Evolutionary conservation across 2,113 vertebrate genomes (phyloP).

Genomic region (Menura novaehollandiae): DNA sequence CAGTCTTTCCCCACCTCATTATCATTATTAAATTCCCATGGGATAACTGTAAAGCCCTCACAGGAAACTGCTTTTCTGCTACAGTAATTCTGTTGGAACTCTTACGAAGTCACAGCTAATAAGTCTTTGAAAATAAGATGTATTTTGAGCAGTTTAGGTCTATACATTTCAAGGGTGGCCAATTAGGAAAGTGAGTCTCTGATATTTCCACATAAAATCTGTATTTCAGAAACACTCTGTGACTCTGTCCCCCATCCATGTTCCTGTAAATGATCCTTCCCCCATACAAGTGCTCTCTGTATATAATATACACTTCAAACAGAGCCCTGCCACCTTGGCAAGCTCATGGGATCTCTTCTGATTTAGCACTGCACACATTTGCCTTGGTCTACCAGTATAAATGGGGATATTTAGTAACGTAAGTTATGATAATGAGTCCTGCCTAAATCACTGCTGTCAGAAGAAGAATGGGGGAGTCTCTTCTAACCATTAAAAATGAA

Average conservation of each 20-base stretch:
- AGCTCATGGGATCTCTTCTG: not conserved
- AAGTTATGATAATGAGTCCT: conserved; percentile 52
- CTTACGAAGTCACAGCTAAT: conserved; percentile 9
- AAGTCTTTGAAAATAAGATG: conserved; percentile 23
- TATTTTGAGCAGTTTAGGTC: not conserved
- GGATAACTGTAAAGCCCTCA: not conserved
- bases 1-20: not conserved
- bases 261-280: not conserved
- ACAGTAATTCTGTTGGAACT: conserved; percentile 3
- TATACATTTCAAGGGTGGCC: conserved; percentile 1
- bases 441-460: conserved; percentile 24
- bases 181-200: not conserved
- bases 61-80: conserved; percentile 34
- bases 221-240: not conserved
- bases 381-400: not conserved
- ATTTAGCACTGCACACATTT: not conserved
- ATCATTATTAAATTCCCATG: not conserved
- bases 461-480: conserved; percentile 6
- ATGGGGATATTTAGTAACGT: conserved; percentile 6
- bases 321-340: not conserved
- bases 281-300: not conserved
- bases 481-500: conserved; percentile 56
- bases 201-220: not conserved
- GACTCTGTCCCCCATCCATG: not conserved
- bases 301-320: not conserved